Base-by-base conservation (phyloP, 1,140 invertebrate species). In the Drosophila truncata region DNA sequence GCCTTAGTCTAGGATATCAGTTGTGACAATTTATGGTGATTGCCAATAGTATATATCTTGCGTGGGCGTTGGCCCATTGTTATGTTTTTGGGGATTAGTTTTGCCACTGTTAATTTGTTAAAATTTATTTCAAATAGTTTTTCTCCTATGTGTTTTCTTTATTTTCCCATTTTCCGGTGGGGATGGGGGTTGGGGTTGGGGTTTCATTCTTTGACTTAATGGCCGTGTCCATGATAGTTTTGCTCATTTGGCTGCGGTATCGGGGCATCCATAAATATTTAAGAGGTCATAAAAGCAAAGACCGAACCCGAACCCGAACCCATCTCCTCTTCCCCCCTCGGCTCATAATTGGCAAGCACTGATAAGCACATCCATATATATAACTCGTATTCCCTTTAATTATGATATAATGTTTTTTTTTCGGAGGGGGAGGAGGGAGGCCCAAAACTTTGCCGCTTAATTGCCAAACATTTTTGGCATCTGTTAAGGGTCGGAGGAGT, bases 321-420 rank as follows among this genome's bases (percentile, higher is more conserved):
- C 44, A 41, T 27, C 25, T n/a, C 13, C 42, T 1, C 35, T 16
- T 10, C 20, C 37, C 27, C 29, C 20, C 31, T 29, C 7, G 8
- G 14, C 70, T 76, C 77, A 80, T 91, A 91, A 91, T 91, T 91
- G 80, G 80, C 86, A 81, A 83, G 76, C 77, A 72, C 66, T 79
- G 77, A 79, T 79, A 79, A 72, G 49, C 65, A 27, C 60, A 35
- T 47, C 8, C 44, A 47, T 47, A 46, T 46, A 47, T 25, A 57
- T 42, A 23, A 11, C 25, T 16, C 20, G 27, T 60, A 73, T 64
- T 59, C 39, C 62, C 55, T 44, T 50, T 77, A 77, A 77, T 77
- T 77, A 77, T 77, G 74, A 77, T 78, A 77, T 77, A 77, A 77
- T 78, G 37, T 78, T 47, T 74, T 52, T 23, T 6, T 23, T 42